Evolutionary conservation across 2,113 vertebrate species (phyloP).

Genomic region (Channa maculata): DNA sequence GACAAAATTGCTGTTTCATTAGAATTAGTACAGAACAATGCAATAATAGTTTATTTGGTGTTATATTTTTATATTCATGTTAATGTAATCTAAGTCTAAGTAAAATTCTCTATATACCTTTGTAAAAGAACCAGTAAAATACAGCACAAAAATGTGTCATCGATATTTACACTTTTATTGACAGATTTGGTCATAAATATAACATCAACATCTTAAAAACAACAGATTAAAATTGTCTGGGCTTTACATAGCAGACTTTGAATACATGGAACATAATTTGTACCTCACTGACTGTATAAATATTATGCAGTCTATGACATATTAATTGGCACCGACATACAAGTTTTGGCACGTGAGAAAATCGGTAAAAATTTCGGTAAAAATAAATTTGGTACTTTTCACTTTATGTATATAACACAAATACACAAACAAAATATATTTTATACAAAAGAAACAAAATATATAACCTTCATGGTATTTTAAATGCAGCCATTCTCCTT

Average conservation of each 20-base stretch:
- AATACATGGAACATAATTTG: constrained; percentile 7
- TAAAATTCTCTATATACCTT: neutral
- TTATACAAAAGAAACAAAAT: constrained; percentile 7
- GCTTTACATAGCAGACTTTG: constrained; percentile 2
- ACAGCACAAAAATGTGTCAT: neutral
- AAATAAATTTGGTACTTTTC: constrained; percentile 12
- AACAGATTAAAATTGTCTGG: neutral
- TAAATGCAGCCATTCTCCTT: constrained; percentile 27
- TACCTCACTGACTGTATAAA: neutral
- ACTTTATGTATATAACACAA: neutral
- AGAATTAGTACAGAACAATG: too few relatives aligned
- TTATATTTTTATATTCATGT: too few relatives aligned
- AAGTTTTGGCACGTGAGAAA: too few relatives aligned
- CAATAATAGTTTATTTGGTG: too few relatives aligned
- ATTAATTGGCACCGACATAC: too few relatives aligned
- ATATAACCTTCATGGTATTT: constrained; percentile 10
- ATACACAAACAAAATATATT: neutral
- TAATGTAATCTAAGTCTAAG: neutral
- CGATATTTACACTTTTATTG: constrained; percentile 34
- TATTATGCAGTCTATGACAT: too few relatives aligned
- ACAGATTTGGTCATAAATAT: constrained; percentile 28
- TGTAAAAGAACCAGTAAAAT: neutral
- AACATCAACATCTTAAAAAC: constrained; percentile 5
- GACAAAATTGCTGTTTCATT: too few relatives aligned
- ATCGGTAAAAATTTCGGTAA: neutral